Evolutionary conservation across 2,113 vertebrate genomes (phyloP), one percentile per base, ranked within the genome.

Genomic region (Ceyx cyanopectus): DNA sequence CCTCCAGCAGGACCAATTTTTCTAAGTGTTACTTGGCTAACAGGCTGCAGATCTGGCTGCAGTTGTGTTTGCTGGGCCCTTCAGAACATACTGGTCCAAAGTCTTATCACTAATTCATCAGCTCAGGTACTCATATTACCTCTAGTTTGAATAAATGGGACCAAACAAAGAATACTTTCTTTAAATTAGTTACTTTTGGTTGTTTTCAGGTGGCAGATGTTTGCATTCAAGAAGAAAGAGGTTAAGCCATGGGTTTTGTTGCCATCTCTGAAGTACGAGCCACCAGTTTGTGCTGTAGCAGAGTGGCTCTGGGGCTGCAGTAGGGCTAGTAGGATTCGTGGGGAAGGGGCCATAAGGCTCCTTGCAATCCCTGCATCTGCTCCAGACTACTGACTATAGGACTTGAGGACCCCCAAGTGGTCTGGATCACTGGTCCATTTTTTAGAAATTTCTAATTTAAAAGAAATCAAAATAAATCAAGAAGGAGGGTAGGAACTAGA

Each of bases 1-100:
- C 41, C 57, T 92, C 92, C 91, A 87, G 73, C 50, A 93, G 87
- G 87, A 94, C 79, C 57, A 74, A 85, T 93, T 94, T 77, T 63
- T 82, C 1, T n/a, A 74, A 93, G 48, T 57, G 61, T 91, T 93
- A 0, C 3, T 75, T 95, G 92, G 92, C 92, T 70, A 78, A 65
- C 60, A 83, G 80, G 89, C 84, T 84, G 83, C 65, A 61, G 68
- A 53, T 67, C 87, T 92, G 91, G 75, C 91, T 82, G 72, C n/a
- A 16, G 18, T 63, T 69, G 56, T 45, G 43, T 29, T 15, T 57
- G 53, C 75, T 89, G 81, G 76, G 67, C 50, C 24, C 32, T 80
- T 89, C 0, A 0, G 65, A 92, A 85, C 58, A 68, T 45, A 26
- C 53, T 81, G 57, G 26, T 82, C 81, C 65, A 40, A 83, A 87